Evolutionary conservation across 2,888 invertebrate genomes (phyloP), one percentile per base, ranked within the genome.

Genomic region (Cephus nigrinus): DNA sequence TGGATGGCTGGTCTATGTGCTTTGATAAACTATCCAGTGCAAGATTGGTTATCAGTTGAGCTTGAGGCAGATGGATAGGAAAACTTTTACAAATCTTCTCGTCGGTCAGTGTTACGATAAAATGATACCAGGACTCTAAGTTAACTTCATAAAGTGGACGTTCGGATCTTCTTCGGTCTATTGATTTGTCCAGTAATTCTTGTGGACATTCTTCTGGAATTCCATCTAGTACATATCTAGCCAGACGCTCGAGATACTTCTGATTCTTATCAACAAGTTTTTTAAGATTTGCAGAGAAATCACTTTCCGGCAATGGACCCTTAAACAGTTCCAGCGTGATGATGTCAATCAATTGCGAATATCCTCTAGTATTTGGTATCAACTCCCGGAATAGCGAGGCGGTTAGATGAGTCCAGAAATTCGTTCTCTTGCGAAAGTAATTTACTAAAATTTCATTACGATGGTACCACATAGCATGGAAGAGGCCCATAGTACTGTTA

Each of bases 381-480:
- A 91, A 80, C 30, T 88, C 86, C 30, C 89, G 85, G 76, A 91
- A 91, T 0, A 92, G 80, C 0, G 92, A 92, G 0, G 90, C 87
- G 11, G 91, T 87, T 0, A 92, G 80, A 55, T 91, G 89, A 23
- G 86, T 90, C 92, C 92, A 92, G 74, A 92, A 92, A 36, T 90
- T 87, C 0, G 89, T 86, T 33, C 89, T 86, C 77, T 90, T 91
- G 0, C 92, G 88, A 30, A 92, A 91, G 74, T 90, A 91, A 77
- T 89, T 91, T 0, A 92, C 91, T 3, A 92, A 88, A 73, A 91
- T 91, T 55, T 91, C 91, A 35, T 91, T 92, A 11, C 89, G 88
- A 72, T 91, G 89, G 78, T 90, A 91, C 92, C 92, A 92, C 88
- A 92, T 91, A 0, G 92, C 91, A 32, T 91, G 88, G 4, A 92